Evolutionary conservation across 2,888 invertebrate genomes (phyloP).

Genomic region (Bruchidius siliquastri): DNA sequence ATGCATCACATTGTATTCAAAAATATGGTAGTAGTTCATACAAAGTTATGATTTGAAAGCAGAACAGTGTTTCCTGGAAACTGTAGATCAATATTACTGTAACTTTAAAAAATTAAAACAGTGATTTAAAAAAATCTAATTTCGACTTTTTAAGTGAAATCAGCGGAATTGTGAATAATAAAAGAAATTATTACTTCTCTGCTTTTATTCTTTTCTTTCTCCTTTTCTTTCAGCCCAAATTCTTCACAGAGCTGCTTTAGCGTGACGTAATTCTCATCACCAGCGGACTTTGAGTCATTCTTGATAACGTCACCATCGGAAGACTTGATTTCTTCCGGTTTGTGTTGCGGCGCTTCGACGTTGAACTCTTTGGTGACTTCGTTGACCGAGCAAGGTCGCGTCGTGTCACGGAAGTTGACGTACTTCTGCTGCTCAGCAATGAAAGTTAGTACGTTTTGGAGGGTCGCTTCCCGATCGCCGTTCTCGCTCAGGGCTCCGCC

Average conservation of each 20-base stretch:
- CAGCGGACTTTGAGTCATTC: constrained; percentile 26
- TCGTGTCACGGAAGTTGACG: constrained; percentile 57
- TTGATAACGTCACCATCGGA: constrained; percentile 33
- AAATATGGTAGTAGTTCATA: no score
- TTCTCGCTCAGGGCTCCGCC: constrained; percentile 54
- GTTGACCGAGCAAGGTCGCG: constrained; percentile 50
- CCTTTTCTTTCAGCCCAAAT: constrained; percentile 37
- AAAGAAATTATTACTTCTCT: neutral
- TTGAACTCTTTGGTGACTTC: constrained; percentile 48
- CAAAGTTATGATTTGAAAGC: no score
- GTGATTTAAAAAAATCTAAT: no score
- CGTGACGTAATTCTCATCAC: constrained; percentile 45
- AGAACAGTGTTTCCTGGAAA: no score
- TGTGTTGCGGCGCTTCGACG: constrained; percentile 53
- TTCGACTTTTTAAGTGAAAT: no score
- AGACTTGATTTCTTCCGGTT: constrained; percentile 30
- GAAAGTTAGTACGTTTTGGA: constrained; percentile 70
- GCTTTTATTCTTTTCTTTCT: constrained; percentile 4
- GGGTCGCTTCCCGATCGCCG: constrained; percentile 63
- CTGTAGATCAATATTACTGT: no score
- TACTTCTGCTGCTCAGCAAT: constrained; percentile 75
- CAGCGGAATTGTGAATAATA: no score
- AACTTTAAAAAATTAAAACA: no score
- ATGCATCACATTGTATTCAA: no score
- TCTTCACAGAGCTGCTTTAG: constrained; percentile 44